Evolutionary conservation across 2,888 invertebrate genomes (phyloP).

Genomic region (Lasioglossum leucozonium): DNA sequence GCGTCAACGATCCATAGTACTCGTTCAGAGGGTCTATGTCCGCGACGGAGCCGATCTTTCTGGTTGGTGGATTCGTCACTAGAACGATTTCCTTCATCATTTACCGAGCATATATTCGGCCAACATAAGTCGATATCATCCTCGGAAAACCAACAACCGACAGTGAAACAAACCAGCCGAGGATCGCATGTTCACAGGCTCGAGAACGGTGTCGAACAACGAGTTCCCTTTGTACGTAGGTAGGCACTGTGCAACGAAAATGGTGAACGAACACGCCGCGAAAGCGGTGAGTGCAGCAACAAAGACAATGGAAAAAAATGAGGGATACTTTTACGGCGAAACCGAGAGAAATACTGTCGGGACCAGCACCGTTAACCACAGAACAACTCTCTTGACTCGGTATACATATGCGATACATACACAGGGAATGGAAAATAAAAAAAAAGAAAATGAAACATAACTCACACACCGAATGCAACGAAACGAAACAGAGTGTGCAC

Average conservation of each 20-base stretch:
- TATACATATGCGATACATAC: not conserved
- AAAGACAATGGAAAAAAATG: not conserved
- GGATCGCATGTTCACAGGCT: not conserved
- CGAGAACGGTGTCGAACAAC: not conserved
- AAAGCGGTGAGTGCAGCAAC: slow-evolving; percentile 21
- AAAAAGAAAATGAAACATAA: no score
- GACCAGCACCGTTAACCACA: slow-evolving; percentile 56
- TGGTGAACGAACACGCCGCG: slow-evolving; percentile 24
- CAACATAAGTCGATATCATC: not conserved
- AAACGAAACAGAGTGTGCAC: not conserved
- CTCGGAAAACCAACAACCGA: not conserved
- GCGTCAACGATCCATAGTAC: slow-evolving; percentile 90
- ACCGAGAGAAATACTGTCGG: not conserved
- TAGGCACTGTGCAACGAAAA: slow-evolving; percentile 10
- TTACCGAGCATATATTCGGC: not conserved
- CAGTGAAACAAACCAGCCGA: not conserved
- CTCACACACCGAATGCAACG: not conserved
- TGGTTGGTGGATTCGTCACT: slow-evolving; percentile 86
- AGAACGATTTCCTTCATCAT: slow-evolving; percentile 52
- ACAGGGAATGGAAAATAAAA: not conserved
- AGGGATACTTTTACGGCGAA: slow-evolving; percentile 8
- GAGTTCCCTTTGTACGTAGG: not conserved
- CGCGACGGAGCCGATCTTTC: slow-evolving; percentile 95
- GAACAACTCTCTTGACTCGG: slow-evolving; percentile 14
- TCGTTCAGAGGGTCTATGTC: slow-evolving; percentile 98